Percentiles rank a stretch among this genome's conserved stretches.
Evolutionary conservation across 1,140 invertebrate species (phyloP).

Genomic region (Drosophila murphyi): DNA sequence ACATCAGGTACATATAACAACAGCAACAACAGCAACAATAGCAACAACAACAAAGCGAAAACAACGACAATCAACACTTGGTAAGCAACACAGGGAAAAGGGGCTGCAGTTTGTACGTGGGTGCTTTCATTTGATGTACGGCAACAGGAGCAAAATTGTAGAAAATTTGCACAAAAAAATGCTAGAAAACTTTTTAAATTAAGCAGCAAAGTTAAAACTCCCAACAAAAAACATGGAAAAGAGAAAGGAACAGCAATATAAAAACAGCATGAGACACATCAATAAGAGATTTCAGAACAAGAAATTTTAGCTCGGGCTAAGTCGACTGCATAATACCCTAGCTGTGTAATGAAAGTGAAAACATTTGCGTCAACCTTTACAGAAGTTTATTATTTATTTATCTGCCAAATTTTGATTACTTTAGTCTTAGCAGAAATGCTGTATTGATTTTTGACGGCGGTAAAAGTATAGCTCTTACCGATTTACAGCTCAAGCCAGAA

Average conservation of each 20-base stretch:
- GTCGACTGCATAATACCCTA: too few relatives aligned
- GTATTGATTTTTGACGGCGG: too few relatives aligned
- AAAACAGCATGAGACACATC: neutral
- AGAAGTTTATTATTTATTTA: too few relatives aligned
- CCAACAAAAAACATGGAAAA: conserved; percentile 45
- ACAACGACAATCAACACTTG: conserved; percentile 51
- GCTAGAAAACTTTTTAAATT: conserved; percentile 77
- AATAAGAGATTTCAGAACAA: conserved; percentile 39
- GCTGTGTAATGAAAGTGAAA: too few relatives aligned
- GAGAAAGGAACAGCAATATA: conserved; percentile 1
- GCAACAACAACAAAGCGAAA: conserved; percentile 52
- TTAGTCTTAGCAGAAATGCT: too few relatives aligned
- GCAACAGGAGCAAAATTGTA: conserved; percentile 51
- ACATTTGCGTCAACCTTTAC: too few relatives aligned
- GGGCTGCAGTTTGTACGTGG: conserved; percentile 35
- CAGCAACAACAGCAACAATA: conserved; percentile 60
- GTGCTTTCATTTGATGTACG: neutral
- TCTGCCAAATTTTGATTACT: too few relatives aligned
- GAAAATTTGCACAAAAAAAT: conserved; percentile 63
- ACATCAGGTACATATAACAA: conserved; percentile 56
- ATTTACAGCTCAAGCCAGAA: too few relatives aligned
- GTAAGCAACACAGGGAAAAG: conserved; percentile 23
- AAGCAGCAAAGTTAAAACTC: conserved; percentile 81
- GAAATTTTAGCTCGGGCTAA: too few relatives aligned
- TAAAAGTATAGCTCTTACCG: too few relatives aligned